Base-by-base conservation (phyloP, 2,113 vertebrate genomes). In the Chloebia gouldiae region DNA sequence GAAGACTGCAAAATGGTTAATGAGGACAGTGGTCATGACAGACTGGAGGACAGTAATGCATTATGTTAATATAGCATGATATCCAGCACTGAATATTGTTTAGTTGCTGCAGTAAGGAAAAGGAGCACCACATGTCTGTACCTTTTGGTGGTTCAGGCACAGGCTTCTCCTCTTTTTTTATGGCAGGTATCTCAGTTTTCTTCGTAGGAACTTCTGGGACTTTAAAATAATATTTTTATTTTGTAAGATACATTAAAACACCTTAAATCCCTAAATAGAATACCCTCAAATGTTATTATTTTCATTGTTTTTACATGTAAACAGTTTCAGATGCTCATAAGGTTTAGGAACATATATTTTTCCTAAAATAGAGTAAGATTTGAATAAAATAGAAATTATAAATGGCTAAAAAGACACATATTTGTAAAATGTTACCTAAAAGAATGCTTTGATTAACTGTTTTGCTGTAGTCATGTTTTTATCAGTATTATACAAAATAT, bases 71-170 rank as follows among this genome's bases (percentile, higher is more conserved):
- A 65, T 4, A 92, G 40, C 71, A 80, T 10, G 28, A 70, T 57
- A 61, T 30, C 81, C 45, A 81, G 53, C 51, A 65, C 50, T 59
- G 30, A 68, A 87, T 44, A 91, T 33, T 0, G 11, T 79, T 93
- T 93, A 94, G 59, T 83, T 92, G 53, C 42, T 80, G 50, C 53
- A 75, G 22, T 65, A 87, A 93, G 37, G 70, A 93, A 95, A 77
- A 88, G 75, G 15, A 96, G 15, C 47, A 77, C 7, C 31, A 85
- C 64, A 78, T 3, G 0, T 86, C 76, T 95, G 24, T 98, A 98
- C 98, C 98, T 98, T 98, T 98, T 57, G 68, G 12, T 59, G 86
- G 97, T 94, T 98, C 98, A 65, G 92, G 97, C 86, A 97, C 59
- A 44, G 14, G 81, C 72, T 97, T 98, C 84, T 92, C 98, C 81